Base-by-base conservation (phyloP, 2,888 invertebrate species). In the Fabriciana adippe region DNA sequence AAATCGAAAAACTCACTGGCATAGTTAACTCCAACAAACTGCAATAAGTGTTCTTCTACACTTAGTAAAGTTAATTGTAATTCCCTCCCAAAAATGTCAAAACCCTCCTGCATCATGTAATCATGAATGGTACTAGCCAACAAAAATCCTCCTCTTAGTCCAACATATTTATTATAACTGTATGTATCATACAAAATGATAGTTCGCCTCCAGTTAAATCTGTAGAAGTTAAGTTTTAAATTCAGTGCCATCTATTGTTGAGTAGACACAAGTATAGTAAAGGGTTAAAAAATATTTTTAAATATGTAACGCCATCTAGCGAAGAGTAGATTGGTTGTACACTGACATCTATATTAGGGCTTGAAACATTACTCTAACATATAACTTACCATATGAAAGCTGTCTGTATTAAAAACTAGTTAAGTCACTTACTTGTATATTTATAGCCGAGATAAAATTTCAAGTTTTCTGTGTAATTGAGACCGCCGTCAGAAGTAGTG, bases 161-260 rank as follows among this genome's bases (percentile, higher is more conserved):
- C 97, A 8, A 94, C 95, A 0, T 94, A 90, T 75, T 94, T 93
- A 55, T 90, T 87, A 77, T 95, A 95, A 0, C 96, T 96, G 69
- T 95, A 93, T 14, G 95, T 94, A 75, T 97, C 96, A 85, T 97
- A 97, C 73, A 98, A 88, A 67, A 97, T 89, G 55, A 95, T 94
- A 1, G 95, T 91, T 75, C 95, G 95, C 8, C 89, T 90, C 97
- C 97, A 97, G 50, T 93, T 88, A 83, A 95, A 95, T 79, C 97
- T 97, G 88, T 75, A 79, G 78, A 75, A 69, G 70, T 53, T 75
- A 66, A 51, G 31, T 55, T 66, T 55, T 48, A 6, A 41, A 13
- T 48, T 50, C n/a, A 71, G 41, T 71, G 79, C 74, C 76, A 79
- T 75, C 75, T 73, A 31, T 48, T 62, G 61, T 26, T 31, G 13